Evolutionary conservation across 2,797 vertebrate genomes (phyloP).

Genomic region (Australoheros facetus): DNA sequence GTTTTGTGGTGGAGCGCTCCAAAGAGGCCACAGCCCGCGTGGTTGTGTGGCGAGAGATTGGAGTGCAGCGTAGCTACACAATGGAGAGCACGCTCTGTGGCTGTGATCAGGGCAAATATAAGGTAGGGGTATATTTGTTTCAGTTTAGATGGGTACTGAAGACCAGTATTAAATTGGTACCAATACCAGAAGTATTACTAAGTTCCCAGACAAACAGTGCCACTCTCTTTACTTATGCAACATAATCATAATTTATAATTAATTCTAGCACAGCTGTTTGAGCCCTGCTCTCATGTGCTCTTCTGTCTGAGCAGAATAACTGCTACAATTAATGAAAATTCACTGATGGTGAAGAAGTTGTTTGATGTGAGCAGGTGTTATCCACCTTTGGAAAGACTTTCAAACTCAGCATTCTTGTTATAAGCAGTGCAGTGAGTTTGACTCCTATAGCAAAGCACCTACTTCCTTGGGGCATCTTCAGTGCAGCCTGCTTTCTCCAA

Average conservation of each 20-base stretch:
- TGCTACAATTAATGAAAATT: slow-evolving; percentile 1
- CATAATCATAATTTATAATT: background rate
- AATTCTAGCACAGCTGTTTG: background rate
- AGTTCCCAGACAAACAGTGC: background rate
- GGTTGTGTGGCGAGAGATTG: slow-evolving; percentile 97
- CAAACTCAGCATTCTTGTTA: background rate
- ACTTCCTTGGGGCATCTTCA: too few relatives aligned
- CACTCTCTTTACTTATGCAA: background rate
- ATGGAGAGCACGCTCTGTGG: slow-evolving; percentile 99
- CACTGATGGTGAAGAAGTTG: background rate
- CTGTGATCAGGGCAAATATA: slow-evolving; percentile 97
- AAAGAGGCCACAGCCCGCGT: slow-evolving; percentile 97
- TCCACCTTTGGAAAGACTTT: background rate
- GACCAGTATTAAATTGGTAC: background rate
- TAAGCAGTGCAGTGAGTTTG: background rate
- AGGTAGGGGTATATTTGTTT: slow-evolving; percentile 79
- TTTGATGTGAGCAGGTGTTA: background rate
- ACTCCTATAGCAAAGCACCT: too few relatives aligned
- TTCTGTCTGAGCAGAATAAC: background rate
- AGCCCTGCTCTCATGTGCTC: background rate
- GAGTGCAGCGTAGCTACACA: slow-evolving; percentile 96
- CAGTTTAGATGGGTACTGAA: background rate
- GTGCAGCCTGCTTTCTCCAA: background rate
- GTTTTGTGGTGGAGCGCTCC: slow-evolving; percentile 97
- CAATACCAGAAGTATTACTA: too few relatives aligned